Evolutionary conservation across 2,888 invertebrate genomes (phyloP).

Genomic region (Drosophila anceps): DNA sequence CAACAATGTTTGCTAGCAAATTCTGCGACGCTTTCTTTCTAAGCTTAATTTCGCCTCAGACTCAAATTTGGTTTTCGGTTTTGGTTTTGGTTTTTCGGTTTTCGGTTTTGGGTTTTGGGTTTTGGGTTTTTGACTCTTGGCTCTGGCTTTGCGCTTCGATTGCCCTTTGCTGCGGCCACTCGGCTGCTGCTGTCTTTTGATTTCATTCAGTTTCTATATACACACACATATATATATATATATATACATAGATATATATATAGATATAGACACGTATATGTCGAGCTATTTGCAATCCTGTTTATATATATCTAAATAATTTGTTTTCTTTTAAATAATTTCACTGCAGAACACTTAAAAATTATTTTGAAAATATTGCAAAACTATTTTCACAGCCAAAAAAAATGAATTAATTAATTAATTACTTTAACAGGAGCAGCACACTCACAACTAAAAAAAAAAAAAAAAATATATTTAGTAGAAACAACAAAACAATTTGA

Average conservation of each 20-base stretch:
- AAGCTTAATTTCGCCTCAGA: conserved; percentile 35
- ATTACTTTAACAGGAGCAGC: conserved; percentile 10
- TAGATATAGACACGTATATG: not conserved
- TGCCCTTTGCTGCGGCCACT: conserved; percentile 10
- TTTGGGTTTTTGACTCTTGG: conserved; percentile 11
- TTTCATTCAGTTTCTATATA: not conserved
- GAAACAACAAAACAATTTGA: conserved; percentile 21
- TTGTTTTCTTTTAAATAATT: conserved; percentile 4
- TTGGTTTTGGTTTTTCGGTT: conserved; percentile 9
- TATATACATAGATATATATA: no score
- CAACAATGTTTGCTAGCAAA: conserved; percentile 46
- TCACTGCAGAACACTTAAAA: conserved; percentile 6
- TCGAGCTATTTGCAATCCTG: not conserved
- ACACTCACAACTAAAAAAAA: conserved; percentile 50
- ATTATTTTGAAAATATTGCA: not conserved
- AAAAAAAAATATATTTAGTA: conserved; percentile 20
- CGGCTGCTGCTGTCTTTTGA: conserved; percentile 5
- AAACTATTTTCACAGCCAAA: conserved; percentile 20
- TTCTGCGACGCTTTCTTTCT: conserved; percentile 65
- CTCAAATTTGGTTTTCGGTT: conserved; percentile 18
- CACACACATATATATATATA: not conserved
- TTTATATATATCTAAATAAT: not conserved
- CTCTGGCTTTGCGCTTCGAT: not conserved
- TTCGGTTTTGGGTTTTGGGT: conserved; percentile 8
- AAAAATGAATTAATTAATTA: conserved; percentile 12